These are phyloP conservation scores for Nothoprocta perdicaria DNA, from an alignment of 2,113 vertebrate genomes.

Conservation along the genomic window DNA sequence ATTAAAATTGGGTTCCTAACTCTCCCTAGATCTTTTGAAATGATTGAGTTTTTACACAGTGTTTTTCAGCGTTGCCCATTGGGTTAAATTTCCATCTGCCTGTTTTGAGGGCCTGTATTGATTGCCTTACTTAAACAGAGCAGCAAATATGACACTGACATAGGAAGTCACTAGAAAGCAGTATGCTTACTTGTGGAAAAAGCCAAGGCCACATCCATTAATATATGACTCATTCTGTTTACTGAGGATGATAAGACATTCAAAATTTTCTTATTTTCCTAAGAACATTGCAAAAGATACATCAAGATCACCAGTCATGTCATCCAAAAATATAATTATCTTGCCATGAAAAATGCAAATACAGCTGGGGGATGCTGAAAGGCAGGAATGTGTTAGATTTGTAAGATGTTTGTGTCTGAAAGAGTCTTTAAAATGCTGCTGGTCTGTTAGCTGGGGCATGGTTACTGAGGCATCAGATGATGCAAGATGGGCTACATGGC, in stretches of 20 bases:
- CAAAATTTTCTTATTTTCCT: background rate
- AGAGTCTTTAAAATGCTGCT: background rate
- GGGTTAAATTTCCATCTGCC: background rate
- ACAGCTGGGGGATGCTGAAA: background rate
- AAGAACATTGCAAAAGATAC: background rate
- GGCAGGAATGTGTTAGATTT: background rate
- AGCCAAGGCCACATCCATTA: background rate
- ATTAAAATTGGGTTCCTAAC: background rate
- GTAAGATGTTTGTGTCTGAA: background rate
- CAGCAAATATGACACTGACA: background rate
- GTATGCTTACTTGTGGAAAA: background rate
- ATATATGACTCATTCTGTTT: conserved; percentile 34
- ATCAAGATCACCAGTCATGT: background rate
- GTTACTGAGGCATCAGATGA: background rate
- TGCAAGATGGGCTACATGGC: background rate
- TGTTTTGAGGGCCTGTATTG: background rate
- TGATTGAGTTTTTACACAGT: background rate
- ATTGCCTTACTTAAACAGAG: background rate
- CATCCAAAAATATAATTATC: background rate
- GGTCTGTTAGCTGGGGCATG: background rate
- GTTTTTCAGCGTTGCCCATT: background rate
- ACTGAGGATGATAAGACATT: background rate
- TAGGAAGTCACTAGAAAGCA: conserved; percentile 10
- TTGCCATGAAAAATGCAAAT: background rate
- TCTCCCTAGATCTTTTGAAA: background rate